phyloP scores from a whole-genome alignment of 2,113 vertebrate species.

The Stercorarius parasiticus region DNA sequence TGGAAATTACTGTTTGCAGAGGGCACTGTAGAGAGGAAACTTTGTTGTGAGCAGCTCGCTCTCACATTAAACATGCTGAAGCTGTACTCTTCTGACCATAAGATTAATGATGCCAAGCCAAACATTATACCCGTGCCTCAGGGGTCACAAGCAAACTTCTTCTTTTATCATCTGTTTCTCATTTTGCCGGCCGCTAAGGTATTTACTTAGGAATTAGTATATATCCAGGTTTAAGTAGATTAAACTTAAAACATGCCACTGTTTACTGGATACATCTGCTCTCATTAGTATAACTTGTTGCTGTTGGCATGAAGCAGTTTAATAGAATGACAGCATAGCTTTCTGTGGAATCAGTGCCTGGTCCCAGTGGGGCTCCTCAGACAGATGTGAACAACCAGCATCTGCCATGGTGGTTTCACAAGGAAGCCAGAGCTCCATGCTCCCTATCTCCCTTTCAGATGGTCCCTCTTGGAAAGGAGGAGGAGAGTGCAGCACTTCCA shows the following conservation, averaged over 20 bases:
- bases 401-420: neutral
- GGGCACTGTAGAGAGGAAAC: slow-evolving; percentile 38
- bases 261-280: slow-evolving; percentile 64
- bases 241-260: slow-evolving; percentile 52
- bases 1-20: slow-evolving; percentile 54
- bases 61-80: slow-evolving; percentile 64
- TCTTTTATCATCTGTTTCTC: slow-evolving; percentile 62
- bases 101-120: slow-evolving; percentile 68
- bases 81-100: slow-evolving; percentile 52
- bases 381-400: neutral
- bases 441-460: neutral
- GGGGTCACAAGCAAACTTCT: slow-evolving; percentile 57
- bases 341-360: neutral
- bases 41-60: slow-evolving; percentile 40
- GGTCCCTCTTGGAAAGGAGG: neutral
- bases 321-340: slow-evolving; percentile 27
- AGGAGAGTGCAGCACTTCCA: neutral
- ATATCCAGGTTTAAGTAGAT: slow-evolving; percentile 61
- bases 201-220: slow-evolving; percentile 61
- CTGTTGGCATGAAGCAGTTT: slow-evolving; percentile 35
- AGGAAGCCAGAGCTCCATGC: neutral
- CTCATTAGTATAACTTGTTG: slow-evolving; percentile 59
- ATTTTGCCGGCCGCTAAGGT: slow-evolving; percentile 40
- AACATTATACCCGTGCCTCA: slow-evolving; percentile 49
- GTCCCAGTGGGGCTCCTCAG: neutral